Percentiles rank a stretch among this genome's conserved stretches.
These are phyloP conservation scores for Thripadectes ignobilis DNA, from an alignment of 2,797 vertebrate species.

Conservation along the genomic window DNA sequence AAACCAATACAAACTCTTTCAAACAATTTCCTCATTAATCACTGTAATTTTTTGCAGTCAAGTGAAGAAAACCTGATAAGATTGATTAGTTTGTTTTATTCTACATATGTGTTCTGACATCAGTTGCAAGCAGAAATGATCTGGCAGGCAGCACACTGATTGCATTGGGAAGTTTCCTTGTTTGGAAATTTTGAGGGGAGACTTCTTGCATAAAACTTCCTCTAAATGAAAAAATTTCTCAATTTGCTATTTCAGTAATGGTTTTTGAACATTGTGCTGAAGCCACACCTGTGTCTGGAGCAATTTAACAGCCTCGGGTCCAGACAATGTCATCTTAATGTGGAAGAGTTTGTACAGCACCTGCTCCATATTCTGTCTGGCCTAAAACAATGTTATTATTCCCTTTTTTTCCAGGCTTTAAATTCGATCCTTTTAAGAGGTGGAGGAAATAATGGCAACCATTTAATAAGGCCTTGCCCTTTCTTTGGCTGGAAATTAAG, in stretches of 20 bases:
- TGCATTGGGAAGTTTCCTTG: not conserved
- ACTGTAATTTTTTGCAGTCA: not conserved
- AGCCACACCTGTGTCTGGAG: not conserved
- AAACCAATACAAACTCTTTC: not conserved
- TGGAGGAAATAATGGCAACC: not conserved
- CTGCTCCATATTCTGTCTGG: not conserved
- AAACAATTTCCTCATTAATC: not conserved
- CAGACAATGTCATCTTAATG: not conserved
- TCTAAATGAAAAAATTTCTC: not conserved
- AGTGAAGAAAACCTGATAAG: not conserved
- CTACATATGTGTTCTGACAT: not conserved
- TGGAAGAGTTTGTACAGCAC: not conserved
- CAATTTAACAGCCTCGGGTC: not conserved
- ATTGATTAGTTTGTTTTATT: not conserved
- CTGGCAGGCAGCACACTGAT: not conserved
- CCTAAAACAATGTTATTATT: not conserved
- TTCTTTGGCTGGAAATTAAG: slow-evolving; percentile 5
- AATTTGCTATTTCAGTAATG: not conserved
- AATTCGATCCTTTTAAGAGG: not conserved
- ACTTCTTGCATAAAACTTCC: not conserved
- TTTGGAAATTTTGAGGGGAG: not conserved
- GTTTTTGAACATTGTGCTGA: not conserved
- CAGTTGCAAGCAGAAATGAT: not conserved
- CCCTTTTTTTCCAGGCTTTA: not conserved
- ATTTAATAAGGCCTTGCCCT: not conserved